Base-by-base conservation (phyloP, 2,797 vertebrate species). In the Antrozous pallidus region DNA sequence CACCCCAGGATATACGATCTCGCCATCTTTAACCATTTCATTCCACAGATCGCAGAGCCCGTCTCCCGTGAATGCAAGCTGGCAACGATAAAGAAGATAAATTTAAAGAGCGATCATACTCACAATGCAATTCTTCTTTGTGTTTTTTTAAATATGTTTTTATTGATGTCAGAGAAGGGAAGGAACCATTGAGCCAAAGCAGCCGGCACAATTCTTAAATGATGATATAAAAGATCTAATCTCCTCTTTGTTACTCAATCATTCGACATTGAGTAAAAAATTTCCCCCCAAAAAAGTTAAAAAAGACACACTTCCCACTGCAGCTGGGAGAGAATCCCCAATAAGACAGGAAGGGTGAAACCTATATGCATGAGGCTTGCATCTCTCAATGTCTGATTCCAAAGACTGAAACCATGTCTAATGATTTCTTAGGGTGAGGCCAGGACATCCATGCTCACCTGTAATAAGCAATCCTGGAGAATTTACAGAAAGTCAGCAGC, bases 1-100 rank as follows among this genome's bases (percentile, higher is more conserved):
- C 92, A 99, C 98, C 94, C 99, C 98, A 24, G 97, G 99, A 95
- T 99, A 99, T 17, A 99, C 97, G 91, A 99, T 99, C 97, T 99
- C 99, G 51, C 99, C 99, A 98, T 99, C 99, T 98, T 99, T 99
- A 31, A 99, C 99, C 99, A 99, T 99, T 98, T 99, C 99, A 93
- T 99, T 99, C 99, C 99, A 99, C 98, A 99, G 99, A 97, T 99
- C 99, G 93, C 99, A 99, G 31, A 99, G 98, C 73, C 99, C 99
- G 98, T 99, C 99, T 88, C 99, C 98, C 80, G 99, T 99, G 98
- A 99, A 99, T 6, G 99, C 99, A 2, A 99, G 99, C 99, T 99
- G 97, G 92, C 73, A 96, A 94, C 11, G 14, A 93, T 63, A 97
- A 88, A 40, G 11, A 42, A 71, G 65, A 95, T 2, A 86, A 28